A percentile compares a stretch with the other conserved stretches of the same genome.
phyloP scores from a whole-genome alignment of 2,888 invertebrate genomes.

The Argyra leucocephala region DNA sequence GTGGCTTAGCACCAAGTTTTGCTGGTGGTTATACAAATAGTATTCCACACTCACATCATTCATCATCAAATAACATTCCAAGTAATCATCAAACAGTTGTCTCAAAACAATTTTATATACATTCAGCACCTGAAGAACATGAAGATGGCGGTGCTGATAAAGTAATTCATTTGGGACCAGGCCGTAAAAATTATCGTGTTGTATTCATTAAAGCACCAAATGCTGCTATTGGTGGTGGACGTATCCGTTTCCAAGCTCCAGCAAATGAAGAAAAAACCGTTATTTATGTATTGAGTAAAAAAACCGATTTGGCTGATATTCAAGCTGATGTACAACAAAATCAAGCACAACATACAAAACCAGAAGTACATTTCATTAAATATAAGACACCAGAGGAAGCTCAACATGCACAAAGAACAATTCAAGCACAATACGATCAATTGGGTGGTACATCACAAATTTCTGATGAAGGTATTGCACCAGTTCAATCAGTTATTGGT shows the following conservation, averaged over 20 bases:
- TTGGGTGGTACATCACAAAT: constrained; percentile 40
- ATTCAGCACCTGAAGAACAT: constrained; percentile 41
- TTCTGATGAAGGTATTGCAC: constrained; percentile 39
- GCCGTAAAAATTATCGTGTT: constrained; percentile 41
- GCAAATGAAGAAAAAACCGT: constrained; percentile 42
- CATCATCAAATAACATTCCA: neutral
- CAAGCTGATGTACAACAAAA: constrained; percentile 38
- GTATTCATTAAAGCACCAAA: constrained; percentile 42
- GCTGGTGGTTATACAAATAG: constrained; percentile 14
- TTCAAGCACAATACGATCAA: constrained; percentile 42
- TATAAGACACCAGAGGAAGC: constrained; percentile 43
- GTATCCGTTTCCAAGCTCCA: constrained; percentile 38
- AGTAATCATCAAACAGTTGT: constrained; percentile 23
- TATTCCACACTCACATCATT: neutral
- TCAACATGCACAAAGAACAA: constrained; percentile 39
- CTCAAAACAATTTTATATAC: constrained; percentile 42
- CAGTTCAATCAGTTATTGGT: constrained; percentile 40
- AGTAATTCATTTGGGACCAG: constrained; percentile 38
- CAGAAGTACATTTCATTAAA: constrained; percentile 44
- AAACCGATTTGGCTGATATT: constrained; percentile 36
- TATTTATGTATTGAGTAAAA: constrained; percentile 42
- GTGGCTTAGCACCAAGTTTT: constrained; percentile 16
- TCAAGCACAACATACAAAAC: constrained; percentile 37
- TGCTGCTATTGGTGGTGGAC: constrained; percentile 32
- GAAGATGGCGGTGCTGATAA: constrained; percentile 36